Evolutionary conservation across 2,113 vertebrate species (phyloP), one percentile per base, ranked within the genome.

Genomic region (Mungos mungo): DNA sequence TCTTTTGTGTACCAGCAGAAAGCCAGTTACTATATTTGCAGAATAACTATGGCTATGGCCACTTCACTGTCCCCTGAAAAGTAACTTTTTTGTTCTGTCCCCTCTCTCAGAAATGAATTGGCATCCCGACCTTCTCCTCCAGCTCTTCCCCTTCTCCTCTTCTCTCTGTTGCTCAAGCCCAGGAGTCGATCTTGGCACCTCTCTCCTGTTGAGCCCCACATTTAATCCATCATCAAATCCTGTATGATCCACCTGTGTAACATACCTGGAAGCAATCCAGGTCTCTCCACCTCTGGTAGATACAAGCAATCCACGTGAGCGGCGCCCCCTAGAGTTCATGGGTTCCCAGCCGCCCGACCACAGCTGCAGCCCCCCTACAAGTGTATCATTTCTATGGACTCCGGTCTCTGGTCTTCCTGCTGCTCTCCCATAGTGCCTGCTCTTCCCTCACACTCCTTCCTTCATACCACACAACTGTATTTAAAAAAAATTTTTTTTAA

Each of bases 211-310:
- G 54, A 11, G 41, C 41, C 35, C 90, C 45, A 27, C 23, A 27
- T n/a, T 86, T 29, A 52, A 52, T 5, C 60, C 72, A 33, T 18
- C 72, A 29, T 29, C 41, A 31, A 84, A 41, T 35, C 35, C 52
- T 60, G 4, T 29, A 6, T 8, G 33, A 31, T 13, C 54, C 12
- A 19, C 74, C 31, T 47, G 31, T 2, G 1, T 6, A 21, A 69
- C 11, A 25, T 1, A 7, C 63, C 33, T 1, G 8, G 50, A 84
- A 79, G 33, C 45, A 65, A 47, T 23, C 41, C 52, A 7, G 0
- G 1, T 1, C 12, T 27, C 71, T 65, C 79, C n/a, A 3, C 16
- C 18, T 27, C 33, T 0, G 11, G 6, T 3, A 1, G 9, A 11
- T 31, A 29, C 7, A 29, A 76, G n/a, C n/a, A n/a, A 85, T 16